Percentiles rank a stretch among this genome's conserved stretches.
These are phyloP conservation scores for Lasiommata megera DNA, from an alignment of 2,888 invertebrate genomes.

Conservation along the genomic window DNA sequence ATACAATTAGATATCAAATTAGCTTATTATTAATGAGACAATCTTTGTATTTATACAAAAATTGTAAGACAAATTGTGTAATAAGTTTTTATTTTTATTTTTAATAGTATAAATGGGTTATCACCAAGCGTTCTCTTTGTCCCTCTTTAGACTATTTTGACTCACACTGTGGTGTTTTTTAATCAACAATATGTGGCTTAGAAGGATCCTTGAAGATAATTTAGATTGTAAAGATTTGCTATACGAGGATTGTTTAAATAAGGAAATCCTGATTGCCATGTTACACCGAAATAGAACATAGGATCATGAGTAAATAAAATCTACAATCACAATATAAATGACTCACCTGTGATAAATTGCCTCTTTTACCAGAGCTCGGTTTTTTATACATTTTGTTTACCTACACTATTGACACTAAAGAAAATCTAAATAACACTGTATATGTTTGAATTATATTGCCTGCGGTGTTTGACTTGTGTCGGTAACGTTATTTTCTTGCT, in stretches of 20 bases:
- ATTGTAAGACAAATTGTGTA: too few species aligned
- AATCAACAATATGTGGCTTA: too few species aligned
- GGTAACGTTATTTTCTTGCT: not conserved
- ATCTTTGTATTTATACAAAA: not conserved
- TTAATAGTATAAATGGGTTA: too few species aligned
- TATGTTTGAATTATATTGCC: not conserved
- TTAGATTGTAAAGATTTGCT: not conserved
- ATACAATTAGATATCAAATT: too few species aligned
- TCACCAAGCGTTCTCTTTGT: too few species aligned
- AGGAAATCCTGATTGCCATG: constrained; percentile 1
- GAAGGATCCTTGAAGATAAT: not conserved
- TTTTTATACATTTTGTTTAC: constrained; percentile 53
- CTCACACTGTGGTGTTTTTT: too few species aligned
- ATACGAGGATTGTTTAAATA: not conserved
- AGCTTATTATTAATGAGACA: too few species aligned
- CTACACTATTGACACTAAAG: not conserved
- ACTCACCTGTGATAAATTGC: constrained; percentile 77
- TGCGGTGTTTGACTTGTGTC: not conserved
- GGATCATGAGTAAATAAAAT: constrained; percentile 11
- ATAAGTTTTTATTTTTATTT: too few species aligned
- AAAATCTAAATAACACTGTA: not conserved
- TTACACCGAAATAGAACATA: constrained; percentile 10
- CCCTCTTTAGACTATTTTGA: too few species aligned
- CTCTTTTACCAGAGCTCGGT: constrained; percentile 58
- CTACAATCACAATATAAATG: constrained; percentile 39